Evolutionary conservation across 2,797 vertebrate genomes (phyloP).

Genomic region (Amblyraja radiata): DNA sequence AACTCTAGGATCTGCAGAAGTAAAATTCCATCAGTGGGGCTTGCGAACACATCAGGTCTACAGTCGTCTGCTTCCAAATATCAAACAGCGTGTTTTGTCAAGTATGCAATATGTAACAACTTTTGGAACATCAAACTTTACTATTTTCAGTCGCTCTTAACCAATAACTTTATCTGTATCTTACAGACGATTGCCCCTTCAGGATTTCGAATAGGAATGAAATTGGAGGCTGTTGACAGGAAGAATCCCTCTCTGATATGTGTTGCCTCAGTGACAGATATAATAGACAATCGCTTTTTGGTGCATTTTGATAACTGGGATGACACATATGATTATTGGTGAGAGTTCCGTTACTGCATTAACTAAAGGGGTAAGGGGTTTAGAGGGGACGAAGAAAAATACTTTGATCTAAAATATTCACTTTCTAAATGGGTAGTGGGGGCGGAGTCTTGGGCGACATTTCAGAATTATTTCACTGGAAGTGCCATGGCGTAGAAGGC

Average conservation of each 20-base stretch:
- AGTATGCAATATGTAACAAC: background rate
- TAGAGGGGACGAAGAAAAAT: too few species aligned
- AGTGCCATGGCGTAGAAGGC: too few species aligned
- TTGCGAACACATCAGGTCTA: background rate
- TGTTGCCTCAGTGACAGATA: constrained; percentile 68
- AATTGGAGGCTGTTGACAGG: constrained; percentile 76
- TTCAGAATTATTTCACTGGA: too few species aligned
- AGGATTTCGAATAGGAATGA: constrained; percentile 72
- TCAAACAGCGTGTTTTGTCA: background rate
- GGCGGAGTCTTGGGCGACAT: too few species aligned
- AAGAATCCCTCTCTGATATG: constrained; percentile 78
- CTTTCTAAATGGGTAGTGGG: too few species aligned
- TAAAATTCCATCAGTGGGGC: background rate
- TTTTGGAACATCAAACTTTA: background rate
- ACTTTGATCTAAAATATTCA: too few species aligned
- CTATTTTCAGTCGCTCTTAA: constrained; percentile 39
- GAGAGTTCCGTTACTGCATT: constrained; percentile 42
- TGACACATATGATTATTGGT: constrained; percentile 85
- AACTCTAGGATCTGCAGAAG: background rate
- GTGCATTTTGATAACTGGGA: constrained; percentile 86
- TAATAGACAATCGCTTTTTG: constrained; percentile 62
- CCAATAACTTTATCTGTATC: background rate
- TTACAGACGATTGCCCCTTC: constrained; percentile 49
- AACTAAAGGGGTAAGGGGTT: too few species aligned
- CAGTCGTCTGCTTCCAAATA: background rate